Conservation (phyloP, 2,113 vertebrate genomes). For the Brachyhypopomus gauderio region DNA sequence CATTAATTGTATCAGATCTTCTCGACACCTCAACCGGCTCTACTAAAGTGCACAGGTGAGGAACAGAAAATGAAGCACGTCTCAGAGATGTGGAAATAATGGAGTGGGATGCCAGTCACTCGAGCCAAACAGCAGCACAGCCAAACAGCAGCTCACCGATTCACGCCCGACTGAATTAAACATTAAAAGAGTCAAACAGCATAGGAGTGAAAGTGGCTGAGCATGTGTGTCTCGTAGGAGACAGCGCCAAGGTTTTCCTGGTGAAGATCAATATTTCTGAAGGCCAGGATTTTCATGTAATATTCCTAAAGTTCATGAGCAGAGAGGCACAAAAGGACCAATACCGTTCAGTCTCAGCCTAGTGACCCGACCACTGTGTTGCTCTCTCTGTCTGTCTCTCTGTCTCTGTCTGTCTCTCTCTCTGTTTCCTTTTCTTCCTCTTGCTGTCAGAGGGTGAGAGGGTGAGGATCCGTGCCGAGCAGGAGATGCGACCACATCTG, state of each 20-base stretch:
- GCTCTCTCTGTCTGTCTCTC: neutral
- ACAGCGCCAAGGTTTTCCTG: neutral
- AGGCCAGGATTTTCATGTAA: slow-evolving; percentile 32
- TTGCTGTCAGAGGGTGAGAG: slow-evolving; percentile 25
- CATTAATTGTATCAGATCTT: neutral
- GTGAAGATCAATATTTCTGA: slow-evolving; percentile 43
- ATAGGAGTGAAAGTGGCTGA: slow-evolving; percentile 9
- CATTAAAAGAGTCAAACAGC: slow-evolving; percentile 6
- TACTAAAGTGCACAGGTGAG: neutral
- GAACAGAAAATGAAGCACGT: neutral
- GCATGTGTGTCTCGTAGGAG: neutral
- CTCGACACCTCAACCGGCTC: neutral
- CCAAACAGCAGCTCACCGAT: neutral
- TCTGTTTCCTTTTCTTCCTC: neutral
- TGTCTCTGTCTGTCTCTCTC: neutral
- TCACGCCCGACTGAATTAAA: slow-evolving; percentile 7
- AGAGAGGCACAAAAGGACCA: neutral
- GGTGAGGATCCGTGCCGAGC: neutral
- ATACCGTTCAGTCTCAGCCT: slow-evolving; percentile 27
- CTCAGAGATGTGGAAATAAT: slow-evolving; percentile 14
- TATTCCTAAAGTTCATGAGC: slow-evolving; percentile 43
- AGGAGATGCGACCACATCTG: neutral
- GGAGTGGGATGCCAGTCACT: neutral
- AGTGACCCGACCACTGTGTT: slow-evolving; percentile 12
- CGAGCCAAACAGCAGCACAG: neutral